Base-by-base conservation (phyloP, 2,888 invertebrate genomes). In the Epirrhoe alternata region DNA sequence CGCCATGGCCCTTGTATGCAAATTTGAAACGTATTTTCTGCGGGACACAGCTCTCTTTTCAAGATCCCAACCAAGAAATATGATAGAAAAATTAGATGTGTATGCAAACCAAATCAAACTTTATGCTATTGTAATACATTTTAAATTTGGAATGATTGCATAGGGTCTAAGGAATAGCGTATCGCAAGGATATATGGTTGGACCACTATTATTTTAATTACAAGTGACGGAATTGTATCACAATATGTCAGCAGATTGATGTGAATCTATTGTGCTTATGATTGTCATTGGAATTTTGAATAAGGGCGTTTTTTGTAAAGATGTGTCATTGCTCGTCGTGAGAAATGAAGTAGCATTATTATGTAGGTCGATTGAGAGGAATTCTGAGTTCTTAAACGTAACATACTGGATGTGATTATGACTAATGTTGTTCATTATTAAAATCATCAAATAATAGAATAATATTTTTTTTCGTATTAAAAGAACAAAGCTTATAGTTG, bases 191-290 rank as follows among this genome's bases (percentile, higher is more conserved):
- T 81, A 79, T 82, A 74, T 70, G 72, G 82, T 85, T 77, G 86
- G 84, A 77, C 84, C 86, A 82, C 78, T 86, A 61, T 71, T 80
- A 84, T 80, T 86, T 88, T 89, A 89, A 92, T 91, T 89, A 87
- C 86, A 84, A 80, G 86, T 89, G 88, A 89, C 87, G 83, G 85
- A 91, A 90, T 84, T 84, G 86, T 90, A 89, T 87, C 90, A 90
- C 86, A 89, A 85, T 86, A 85, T 84, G 83, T 82, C 80, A 77
- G 77, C 74, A 80, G 83, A 85, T 86, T 86, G 85, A 87, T 87
- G 83, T 74, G 77, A 68, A 69, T 68, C 64, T 64, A 65, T 72
- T 73, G 72, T 74, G 67, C 70, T 71, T 67, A 69, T 72, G 70
- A 76, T 69, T 74, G 73, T 72, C 68, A 69, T 70, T 72, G 66